Evolutionary conservation across 2,113 vertebrate genomes (phyloP).

Genomic region (Caranx melampygus): DNA sequence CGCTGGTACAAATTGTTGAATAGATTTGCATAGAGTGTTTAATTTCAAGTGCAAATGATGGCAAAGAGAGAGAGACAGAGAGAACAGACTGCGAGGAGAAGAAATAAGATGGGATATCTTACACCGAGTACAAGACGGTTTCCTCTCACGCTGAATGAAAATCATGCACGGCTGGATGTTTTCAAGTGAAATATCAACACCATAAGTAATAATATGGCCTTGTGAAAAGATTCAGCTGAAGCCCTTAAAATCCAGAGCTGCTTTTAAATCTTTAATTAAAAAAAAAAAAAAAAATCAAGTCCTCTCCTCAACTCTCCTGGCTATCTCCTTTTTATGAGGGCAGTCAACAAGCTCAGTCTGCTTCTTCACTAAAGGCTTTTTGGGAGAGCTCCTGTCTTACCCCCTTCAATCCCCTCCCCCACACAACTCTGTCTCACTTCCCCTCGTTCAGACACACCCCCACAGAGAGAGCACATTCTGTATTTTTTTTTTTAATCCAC

Average conservation of each 20-base stretch:
- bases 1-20: conserved; percentile 1
- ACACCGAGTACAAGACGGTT: conserved; percentile 2
- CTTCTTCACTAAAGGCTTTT: conserved; percentile 66
- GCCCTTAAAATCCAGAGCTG: not conserved
- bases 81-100: not conserved
- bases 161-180: not conserved
- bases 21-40: not conserved
- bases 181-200: conserved; percentile 26
- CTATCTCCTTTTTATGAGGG: conserved; percentile 46
- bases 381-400: conserved; percentile 69
- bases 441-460: conserved; percentile 77
- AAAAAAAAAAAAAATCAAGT: conserved; percentile 13
- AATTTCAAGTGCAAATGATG: conserved; percentile 2
- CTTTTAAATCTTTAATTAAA: not conserved
- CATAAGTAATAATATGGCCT: not conserved
- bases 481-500: conserved; percentile 47
- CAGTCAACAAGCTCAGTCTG: conserved; percentile 51
- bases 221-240: conserved; percentile 17
- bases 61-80: not conserved
- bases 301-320: conserved; percentile 8
- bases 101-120: conserved; percentile 9
- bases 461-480: conserved; percentile 63
- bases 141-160: conserved; percentile 11
- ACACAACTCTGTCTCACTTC: conserved; percentile 72
- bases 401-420: conserved; percentile 72